These are phyloP conservation scores for Halcyon badia DNA, from an alignment of 2,797 vertebrate genomes.

Conservation along the genomic window DNA sequence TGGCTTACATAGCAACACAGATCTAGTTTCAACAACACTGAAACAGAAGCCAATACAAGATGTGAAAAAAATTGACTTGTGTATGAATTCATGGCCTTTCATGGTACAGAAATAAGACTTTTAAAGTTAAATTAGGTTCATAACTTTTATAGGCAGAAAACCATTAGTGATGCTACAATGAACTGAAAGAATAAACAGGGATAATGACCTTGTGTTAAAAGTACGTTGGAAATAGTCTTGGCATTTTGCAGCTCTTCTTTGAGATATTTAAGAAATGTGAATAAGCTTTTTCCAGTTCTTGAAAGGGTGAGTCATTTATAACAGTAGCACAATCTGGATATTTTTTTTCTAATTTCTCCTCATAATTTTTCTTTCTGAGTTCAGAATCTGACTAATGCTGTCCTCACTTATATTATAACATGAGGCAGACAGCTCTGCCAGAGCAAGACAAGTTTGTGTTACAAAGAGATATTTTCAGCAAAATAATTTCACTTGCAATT, in stretches of 20 bases:
- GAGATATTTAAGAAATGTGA: background rate
- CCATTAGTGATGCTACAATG: slow-evolving; percentile 25
- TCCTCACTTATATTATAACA: background rate
- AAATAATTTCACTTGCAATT: slow-evolving; percentile 35
- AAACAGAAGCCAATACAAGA: slow-evolving; percentile 31
- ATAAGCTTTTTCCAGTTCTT: background rate
- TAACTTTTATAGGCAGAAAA: slow-evolving; percentile 42
- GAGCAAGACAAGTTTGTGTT: background rate
- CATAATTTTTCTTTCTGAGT: background rate
- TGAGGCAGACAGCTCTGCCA: background rate
- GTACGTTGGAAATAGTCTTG: background rate
- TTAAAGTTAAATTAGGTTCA: slow-evolving; percentile 48
- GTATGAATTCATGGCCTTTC: slow-evolving; percentile 39
- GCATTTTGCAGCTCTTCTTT: background rate
- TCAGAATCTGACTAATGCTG: background rate
- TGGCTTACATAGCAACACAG: slow-evolving; percentile 35
- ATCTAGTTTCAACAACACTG: slow-evolving; percentile 35
- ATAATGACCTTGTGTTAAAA: background rate
- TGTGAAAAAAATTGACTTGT: background rate
- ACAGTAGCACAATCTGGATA: background rate
- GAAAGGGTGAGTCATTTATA: slow-evolving; percentile 4
- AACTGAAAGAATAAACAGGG: slow-evolving; percentile 39
- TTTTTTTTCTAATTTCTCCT: background rate
- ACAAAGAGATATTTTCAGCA: background rate
- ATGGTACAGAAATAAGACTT: slow-evolving; percentile 29